These are phyloP conservation scores for Chunga burmeisteri DNA, from an alignment of 2,113 vertebrate genomes.

Conservation along the genomic window DNA sequence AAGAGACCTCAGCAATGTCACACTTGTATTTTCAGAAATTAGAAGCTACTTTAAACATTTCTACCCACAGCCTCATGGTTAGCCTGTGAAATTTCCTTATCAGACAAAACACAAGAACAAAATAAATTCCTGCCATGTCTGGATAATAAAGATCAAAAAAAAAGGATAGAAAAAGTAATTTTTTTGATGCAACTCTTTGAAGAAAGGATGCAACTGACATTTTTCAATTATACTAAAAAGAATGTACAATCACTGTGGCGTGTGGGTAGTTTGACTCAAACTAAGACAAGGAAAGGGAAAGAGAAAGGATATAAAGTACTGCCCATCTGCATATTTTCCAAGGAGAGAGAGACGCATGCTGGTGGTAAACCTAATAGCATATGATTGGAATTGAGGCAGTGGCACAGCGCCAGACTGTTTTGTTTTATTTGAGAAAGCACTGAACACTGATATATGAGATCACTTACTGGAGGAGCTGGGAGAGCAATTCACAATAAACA, in stretches of 20 bases:
- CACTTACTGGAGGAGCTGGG: slow-evolving; percentile 3
- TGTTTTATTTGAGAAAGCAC: slow-evolving; percentile 29
- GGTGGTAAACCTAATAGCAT: slow-evolving; percentile 10
- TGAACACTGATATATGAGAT: slow-evolving; percentile 21
- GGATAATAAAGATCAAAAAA: not conserved
- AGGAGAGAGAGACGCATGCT: not conserved
- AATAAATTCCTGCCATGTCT: not conserved
- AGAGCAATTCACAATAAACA: slow-evolving; percentile 4
- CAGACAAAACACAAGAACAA: not conserved
- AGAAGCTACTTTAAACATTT: slow-evolving; percentile 12
- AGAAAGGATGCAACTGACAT: not conserved
- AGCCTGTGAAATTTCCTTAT: not conserved
- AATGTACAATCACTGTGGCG: not conserved
- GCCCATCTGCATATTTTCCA: not conserved
- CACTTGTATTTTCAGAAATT: not conserved
- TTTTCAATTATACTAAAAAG: not conserved
- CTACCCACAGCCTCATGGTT: not conserved
- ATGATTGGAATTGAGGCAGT: not conserved
- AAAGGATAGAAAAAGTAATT: not conserved
- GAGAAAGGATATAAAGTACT: not conserved
- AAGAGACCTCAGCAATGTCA: not conserved
- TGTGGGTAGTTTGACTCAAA: not conserved
- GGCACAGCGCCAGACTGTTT: not conserved
- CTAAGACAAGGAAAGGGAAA: not conserved
- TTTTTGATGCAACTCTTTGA: not conserved